Evolutionary conservation across 2,888 invertebrate genomes (phyloP).

Genomic region (Xanthorhoe spadicearia): DNA sequence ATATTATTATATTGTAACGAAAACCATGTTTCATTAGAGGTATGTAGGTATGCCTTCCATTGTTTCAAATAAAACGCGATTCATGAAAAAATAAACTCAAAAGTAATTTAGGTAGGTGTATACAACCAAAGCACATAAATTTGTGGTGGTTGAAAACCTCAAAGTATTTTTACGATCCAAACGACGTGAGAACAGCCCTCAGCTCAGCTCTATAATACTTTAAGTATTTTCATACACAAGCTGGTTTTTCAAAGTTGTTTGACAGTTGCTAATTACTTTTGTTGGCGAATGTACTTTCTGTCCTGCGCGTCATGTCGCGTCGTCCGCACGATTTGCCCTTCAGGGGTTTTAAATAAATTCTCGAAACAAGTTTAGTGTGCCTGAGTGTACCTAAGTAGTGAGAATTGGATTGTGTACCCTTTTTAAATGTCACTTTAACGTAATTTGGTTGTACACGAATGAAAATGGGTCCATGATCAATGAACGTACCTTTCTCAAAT

Average conservation of each 20-base stretch:
- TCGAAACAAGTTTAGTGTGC: constrained; percentile 45
- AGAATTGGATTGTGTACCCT: neutral
- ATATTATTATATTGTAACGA: too few species aligned
- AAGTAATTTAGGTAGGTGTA: neutral
- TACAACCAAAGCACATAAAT: neutral
- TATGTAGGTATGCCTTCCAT: too few species aligned
- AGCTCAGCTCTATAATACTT: constrained; percentile 35
- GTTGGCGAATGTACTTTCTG: constrained; percentile 45
- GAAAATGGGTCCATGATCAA: neutral
- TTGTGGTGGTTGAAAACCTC: constrained; percentile 26
- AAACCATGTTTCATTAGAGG: too few species aligned
- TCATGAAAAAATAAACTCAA: too few species aligned
- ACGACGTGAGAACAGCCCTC: constrained; percentile 36
- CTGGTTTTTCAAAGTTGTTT: constrained; percentile 52
- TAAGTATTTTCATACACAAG: constrained; percentile 40
- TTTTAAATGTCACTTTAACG: constrained; percentile 1
- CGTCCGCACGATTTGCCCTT: constrained; percentile 43
- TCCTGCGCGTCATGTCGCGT: constrained; percentile 31
- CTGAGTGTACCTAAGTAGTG: neutral
- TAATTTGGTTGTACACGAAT: neutral
- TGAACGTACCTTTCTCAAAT: neutral
- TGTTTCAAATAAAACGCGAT: too few species aligned
- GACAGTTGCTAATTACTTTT: constrained; percentile 57
- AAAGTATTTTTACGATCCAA: constrained; percentile 35
- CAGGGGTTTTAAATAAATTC: constrained; percentile 44